Percentiles rank a stretch among this genome's conserved stretches.
phyloP scores from a whole-genome alignment of 2,113 vertebrate species.

The Balaeniceps rex region DNA sequence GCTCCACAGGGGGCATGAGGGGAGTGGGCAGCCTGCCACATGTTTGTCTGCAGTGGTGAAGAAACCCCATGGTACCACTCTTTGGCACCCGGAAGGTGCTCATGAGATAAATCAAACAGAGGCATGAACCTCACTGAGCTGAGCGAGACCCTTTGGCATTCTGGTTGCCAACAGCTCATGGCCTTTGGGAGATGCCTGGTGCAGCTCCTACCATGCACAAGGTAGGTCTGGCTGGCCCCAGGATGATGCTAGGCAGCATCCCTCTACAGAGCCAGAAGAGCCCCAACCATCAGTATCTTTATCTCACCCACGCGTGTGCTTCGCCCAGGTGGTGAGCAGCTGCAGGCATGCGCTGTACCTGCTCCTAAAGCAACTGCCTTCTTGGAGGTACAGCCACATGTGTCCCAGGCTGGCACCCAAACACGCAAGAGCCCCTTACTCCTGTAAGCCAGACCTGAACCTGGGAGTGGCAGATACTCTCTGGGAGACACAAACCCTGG shows the following conservation, averaged over 20 bases:
- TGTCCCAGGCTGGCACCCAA: neutral
- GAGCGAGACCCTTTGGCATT: neutral
- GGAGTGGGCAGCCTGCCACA: rapidly evolving
- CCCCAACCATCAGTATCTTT: neutral
- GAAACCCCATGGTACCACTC: neutral
- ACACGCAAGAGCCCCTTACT: neutral
- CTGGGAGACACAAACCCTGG: neutral
- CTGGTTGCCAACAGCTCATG: neutral
- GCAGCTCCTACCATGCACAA: neutral
- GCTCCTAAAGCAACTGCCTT: neutral
- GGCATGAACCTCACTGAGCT: neutral
- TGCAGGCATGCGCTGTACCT: rapidly evolving
- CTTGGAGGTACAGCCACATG: neutral
- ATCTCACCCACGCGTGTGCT: neutral
- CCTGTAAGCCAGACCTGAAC: neutral
- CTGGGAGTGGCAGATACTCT: neutral
- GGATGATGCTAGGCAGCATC: neutral
- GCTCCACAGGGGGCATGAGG: rapidly evolving
- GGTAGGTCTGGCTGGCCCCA: rapidly evolving
- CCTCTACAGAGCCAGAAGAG: neutral
- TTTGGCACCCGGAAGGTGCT: neutral
- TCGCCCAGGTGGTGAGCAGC: neutral
- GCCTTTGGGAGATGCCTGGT: neutral
- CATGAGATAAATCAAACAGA: neutral
- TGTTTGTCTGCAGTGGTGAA: neutral